Evolutionary conservation across 35 echinoderm and acorn worm species (phyloP).

Genomic region (Nesometra sesokonis): DNA sequence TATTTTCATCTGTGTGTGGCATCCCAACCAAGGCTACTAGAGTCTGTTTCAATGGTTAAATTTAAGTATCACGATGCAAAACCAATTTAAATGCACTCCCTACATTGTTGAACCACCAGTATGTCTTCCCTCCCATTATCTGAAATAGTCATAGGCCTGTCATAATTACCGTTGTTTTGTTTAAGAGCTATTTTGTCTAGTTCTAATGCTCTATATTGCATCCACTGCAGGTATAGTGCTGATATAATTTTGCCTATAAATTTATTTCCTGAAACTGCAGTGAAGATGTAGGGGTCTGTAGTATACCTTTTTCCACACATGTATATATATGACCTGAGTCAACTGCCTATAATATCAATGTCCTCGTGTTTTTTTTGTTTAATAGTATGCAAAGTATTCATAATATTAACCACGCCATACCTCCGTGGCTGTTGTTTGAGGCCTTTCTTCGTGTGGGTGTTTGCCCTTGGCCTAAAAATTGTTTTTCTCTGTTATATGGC

Average conservation of each 20-base stretch:
- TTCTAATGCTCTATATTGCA: neutral
- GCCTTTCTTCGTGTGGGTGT: too few relatives aligned
- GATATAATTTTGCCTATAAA: neutral
- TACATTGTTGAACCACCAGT: neutral
- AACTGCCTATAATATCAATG: too few relatives aligned
- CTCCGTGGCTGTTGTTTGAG: too few relatives aligned
- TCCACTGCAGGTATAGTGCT: neutral
- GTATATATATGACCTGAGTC: too few relatives aligned
- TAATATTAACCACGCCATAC: too few relatives aligned
- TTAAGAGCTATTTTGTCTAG: neutral
- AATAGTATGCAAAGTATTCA: too few relatives aligned
- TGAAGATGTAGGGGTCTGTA: too few relatives aligned
- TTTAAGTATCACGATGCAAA: neutral
- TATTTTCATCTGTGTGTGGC: neutral
- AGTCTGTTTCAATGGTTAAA: neutral
- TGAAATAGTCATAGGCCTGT: neutral
- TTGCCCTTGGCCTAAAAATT: too few relatives aligned
- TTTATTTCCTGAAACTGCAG: neutral
- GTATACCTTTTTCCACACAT: too few relatives aligned
- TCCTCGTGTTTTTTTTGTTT: too few relatives aligned
- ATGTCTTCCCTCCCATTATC: neutral
- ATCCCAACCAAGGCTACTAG: slow-evolving; percentile 8
- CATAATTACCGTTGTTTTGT: neutral
- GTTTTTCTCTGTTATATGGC: too few relatives aligned
- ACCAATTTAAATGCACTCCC: neutral